These are phyloP conservation scores for Heliothis peltigera DNA, from an alignment of 2,888 invertebrate genomes.

Conservation along the genomic window DNA sequence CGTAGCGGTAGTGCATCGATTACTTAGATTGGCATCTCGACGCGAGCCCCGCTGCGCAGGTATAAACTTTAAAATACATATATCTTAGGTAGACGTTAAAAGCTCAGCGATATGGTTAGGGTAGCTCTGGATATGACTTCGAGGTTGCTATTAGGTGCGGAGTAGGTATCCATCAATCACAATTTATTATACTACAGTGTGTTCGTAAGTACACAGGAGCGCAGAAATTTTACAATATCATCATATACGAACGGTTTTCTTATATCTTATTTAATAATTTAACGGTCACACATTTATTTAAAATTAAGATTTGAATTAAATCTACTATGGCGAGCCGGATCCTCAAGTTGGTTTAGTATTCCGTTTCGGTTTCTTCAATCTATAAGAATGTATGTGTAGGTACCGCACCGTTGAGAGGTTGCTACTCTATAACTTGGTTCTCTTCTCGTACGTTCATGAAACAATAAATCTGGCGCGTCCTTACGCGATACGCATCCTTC, in stretches of 20 bases:
- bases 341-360: slow-evolving; percentile 26
- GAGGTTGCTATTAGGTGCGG: slow-evolving; percentile 46
- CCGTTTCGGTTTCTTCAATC: slow-evolving; percentile 27
- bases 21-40: slow-evolving; percentile 44
- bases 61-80: slow-evolving; percentile 50
- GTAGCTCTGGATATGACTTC: slow-evolving; percentile 72
- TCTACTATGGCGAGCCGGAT: slow-evolving; percentile 40
- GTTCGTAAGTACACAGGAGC: slow-evolving; percentile 39
- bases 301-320: slow-evolving; percentile 56
- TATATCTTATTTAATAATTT: slow-evolving; percentile 44
- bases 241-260: slow-evolving; percentile 47
- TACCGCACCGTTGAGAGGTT: slow-evolving; percentile 23
- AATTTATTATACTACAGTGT: slow-evolving; percentile 60
- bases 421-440: slow-evolving; percentile 25
- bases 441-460: slow-evolving; percentile 27
- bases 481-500: slow-evolving; percentile 27
- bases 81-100: slow-evolving; percentile 60
- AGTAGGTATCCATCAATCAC: slow-evolving; percentile 60
- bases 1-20: slow-evolving; percentile 39
- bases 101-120: slow-evolving; percentile 78
- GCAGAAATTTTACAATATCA: slow-evolving; percentile 61
- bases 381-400: slow-evolving; percentile 20
- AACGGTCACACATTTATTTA: slow-evolving; percentile 54
- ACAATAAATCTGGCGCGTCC: slow-evolving; percentile 35
- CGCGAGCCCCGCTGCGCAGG: slow-evolving; percentile 19